Evolutionary conservation across 2,113 vertebrate genomes (phyloP), one percentile per base, ranked within the genome.

Genomic region (Perccottus glenii): DNA sequence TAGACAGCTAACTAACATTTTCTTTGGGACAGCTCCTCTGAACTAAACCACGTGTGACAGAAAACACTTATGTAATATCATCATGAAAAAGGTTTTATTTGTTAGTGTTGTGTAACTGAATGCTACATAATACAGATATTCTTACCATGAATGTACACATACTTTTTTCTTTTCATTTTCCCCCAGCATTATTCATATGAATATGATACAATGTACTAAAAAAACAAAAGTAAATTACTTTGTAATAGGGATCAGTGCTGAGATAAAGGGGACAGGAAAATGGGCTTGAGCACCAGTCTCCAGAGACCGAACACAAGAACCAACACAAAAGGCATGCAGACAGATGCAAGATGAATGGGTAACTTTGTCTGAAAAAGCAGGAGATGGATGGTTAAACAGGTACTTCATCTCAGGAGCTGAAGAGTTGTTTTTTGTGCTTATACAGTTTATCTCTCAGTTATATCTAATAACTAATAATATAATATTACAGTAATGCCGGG

Each of bases 41-140:
- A 40, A 40, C 38, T 40, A 40, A 40, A 40, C 38, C 38, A 40
- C 4, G 38, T 6, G 19, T 27, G 19, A 27, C 8, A 40, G 38
- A 46, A 32, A 58, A 15, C 4, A 82, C 49, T 45, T 38, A 5
- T 45, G 0, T n/a, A 35, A 38, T n/a, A 53, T 73, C 82, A 87
- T 85, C 90, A 89, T 92, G 84, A 91, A 91, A 90, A 77, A 85
- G 15, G 69, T 92, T 93, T 87, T 90, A 93, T 93, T 93, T 85
- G 89, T 93, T 93, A 92, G 91, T 93, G 91, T 87, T 90, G 85
- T 90, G 87, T 92, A 93, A 70, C 85, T 85, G 86, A 93, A 92
- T 90, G 90, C 91, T 93, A 92, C 92, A 92, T 91, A 91, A 92
- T 89, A 91, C 89, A 88, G 80, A 82, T 79, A 61, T 88, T 88